These are phyloP conservation scores for Drosophila sp. DNA, from an alignment of 1,140 invertebrate genomes.

Conservation along the genomic window DNA sequence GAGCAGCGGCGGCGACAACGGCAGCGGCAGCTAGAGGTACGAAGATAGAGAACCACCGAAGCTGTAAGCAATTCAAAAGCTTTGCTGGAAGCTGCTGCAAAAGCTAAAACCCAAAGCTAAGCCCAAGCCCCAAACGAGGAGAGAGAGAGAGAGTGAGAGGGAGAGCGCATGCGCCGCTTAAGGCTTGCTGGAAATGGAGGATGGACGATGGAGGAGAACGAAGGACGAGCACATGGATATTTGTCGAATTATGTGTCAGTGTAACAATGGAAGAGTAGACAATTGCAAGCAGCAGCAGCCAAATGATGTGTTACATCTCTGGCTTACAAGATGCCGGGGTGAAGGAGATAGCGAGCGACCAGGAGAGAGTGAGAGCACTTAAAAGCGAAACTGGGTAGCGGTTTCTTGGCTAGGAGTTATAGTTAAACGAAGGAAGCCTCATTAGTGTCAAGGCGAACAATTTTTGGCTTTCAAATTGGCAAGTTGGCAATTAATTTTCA, in stretches of 20 bases:
- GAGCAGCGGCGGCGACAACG: constrained; percentile 23
- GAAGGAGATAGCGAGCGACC: no score
- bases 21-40: constrained; percentile 69
- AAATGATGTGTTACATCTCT: constrained; percentile 14
- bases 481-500: constrained; percentile 64
- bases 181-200: constrained; percentile 53
- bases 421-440: constrained; percentile 36
- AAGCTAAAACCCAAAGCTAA: constrained; percentile 19
- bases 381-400: neutral
- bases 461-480: constrained; percentile 28
- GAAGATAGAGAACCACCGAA: constrained; percentile 43
- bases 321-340: neutral
- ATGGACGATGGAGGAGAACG: constrained; percentile 11
- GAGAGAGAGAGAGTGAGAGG: neutral
- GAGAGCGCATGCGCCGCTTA: constrained; percentile 70
- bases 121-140: neutral
- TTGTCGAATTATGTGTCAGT: constrained; percentile 68
- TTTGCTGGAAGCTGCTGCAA: constrained; percentile 45
- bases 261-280: constrained; percentile 70
- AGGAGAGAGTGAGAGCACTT: neutral
- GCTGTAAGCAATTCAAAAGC: constrained; percentile 36
- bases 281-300: constrained; percentile 45
- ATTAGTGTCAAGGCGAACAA: constrained; percentile 75
- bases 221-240: constrained; percentile 10
- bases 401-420: neutral